Evolutionary conservation across 2,113 vertebrate species (phyloP).

Genomic region (Thalassoma bifasciatum): DNA sequence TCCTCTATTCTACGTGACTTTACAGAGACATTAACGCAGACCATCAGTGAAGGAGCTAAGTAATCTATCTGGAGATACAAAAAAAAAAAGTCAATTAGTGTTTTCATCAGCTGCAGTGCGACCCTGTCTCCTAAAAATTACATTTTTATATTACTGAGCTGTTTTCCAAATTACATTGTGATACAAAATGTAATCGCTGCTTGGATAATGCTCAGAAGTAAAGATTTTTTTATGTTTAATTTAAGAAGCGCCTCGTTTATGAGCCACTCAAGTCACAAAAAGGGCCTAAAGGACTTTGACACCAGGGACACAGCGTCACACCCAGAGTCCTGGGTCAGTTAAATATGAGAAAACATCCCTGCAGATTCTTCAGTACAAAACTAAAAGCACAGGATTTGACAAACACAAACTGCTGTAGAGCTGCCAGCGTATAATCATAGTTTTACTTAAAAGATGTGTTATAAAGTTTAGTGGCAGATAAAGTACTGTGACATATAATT

Average conservation of each 20-base stretch:
- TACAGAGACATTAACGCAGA: neutral
- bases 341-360: neutral
- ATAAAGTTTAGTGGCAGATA: neutral
- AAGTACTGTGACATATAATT: neutral
- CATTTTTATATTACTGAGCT: neutral
- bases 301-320: neutral
- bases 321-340: neutral
- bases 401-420: no score
- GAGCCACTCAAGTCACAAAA: neutral
- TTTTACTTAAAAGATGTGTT: neutral
- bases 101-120: slow-evolving; percentile 10
- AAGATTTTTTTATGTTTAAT: neutral
- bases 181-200: neutral
- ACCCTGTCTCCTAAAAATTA: neutral
- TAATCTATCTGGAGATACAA: neutral
- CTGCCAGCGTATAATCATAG: neutral
- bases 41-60: neutral
- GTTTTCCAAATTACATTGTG: neutral
- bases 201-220: neutral
- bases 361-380: neutral
- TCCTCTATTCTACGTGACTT: slow-evolving; percentile 1
- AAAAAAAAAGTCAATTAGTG: neutral
- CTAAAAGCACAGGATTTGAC: neutral
- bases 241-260: neutral
- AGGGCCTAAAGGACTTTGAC: neutral